Percentiles rank a stretch among this genome's conserved stretches.
Evolutionary conservation across 2,113 vertebrate genomes (phyloP).

Genomic region (Delphinapterus leucas): DNA sequence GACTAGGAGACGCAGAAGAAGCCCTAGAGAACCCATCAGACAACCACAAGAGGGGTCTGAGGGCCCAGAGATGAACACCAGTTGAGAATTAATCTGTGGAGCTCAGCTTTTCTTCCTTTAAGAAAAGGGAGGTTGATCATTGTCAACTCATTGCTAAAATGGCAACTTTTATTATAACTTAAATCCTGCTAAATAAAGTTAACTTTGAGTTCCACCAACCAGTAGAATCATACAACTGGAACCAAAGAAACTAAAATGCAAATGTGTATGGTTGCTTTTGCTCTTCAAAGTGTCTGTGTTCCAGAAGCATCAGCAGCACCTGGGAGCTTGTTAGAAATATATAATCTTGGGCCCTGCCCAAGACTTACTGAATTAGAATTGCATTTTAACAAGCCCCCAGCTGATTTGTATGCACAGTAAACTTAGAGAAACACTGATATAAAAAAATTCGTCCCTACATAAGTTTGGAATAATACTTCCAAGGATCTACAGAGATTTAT

Average conservation of each 20-base stretch:
- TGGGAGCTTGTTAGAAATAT: background rate
- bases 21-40: background rate
- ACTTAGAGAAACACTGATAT: background rate
- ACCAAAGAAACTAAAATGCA: background rate
- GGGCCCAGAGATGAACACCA: background rate
- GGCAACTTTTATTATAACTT: background rate
- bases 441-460: background rate
- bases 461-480: background rate
- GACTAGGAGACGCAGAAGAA: background rate
- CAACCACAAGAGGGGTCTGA: background rate
- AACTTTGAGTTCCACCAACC: background rate
- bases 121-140: background rate
- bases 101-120: background rate
- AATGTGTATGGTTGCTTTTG: background rate
- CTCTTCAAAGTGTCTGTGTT: background rate
- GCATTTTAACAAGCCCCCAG: background rate
- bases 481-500: background rate
- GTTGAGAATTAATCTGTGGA: background rate
- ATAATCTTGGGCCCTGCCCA: background rate
- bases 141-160: background rate
- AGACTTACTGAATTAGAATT: background rate
- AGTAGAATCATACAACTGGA: background rate
- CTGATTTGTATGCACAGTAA: background rate
- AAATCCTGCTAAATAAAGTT: constrained; percentile 11
- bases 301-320: background rate